Conservation (phyloP, 2,797 vertebrate genomes). For the Brachyrhaphis roseni region DNA sequence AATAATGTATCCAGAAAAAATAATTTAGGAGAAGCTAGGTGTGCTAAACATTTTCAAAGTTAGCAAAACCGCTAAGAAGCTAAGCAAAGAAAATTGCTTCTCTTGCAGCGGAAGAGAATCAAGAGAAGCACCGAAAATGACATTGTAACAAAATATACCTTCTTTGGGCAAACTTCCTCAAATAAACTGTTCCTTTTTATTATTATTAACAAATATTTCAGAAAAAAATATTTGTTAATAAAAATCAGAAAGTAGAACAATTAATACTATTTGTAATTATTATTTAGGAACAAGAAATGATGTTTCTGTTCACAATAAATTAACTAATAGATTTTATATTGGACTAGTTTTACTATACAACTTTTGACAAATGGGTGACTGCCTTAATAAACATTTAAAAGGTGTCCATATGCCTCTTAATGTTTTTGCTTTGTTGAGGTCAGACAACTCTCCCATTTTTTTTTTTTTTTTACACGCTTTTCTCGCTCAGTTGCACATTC, state of each 20-base stretch:
- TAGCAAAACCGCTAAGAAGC: too few species aligned
- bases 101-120: too few species aligned
- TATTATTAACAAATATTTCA: background rate
- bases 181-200: background rate
- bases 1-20: too few species aligned
- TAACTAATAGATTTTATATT: background rate
- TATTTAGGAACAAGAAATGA: background rate
- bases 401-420: background rate
- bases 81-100: too few species aligned
- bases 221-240: too few species aligned
- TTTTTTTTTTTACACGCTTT: conserved; percentile 14
- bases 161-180: background rate
- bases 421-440: background rate
- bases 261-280: background rate
- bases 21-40: too few species aligned
- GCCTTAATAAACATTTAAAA: conserved; percentile 6
- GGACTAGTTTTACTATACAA: background rate
- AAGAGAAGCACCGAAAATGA: background rate
- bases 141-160: background rate
- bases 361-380: background rate
- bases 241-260: background rate
- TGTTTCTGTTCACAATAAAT: background rate
- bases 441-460: conserved; percentile 9
- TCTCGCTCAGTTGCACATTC: conserved; percentile 31
- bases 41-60: too few species aligned